Evolutionary conservation across 2,113 vertebrate species (phyloP).

Genomic region (Bubo blakistoni): DNA sequence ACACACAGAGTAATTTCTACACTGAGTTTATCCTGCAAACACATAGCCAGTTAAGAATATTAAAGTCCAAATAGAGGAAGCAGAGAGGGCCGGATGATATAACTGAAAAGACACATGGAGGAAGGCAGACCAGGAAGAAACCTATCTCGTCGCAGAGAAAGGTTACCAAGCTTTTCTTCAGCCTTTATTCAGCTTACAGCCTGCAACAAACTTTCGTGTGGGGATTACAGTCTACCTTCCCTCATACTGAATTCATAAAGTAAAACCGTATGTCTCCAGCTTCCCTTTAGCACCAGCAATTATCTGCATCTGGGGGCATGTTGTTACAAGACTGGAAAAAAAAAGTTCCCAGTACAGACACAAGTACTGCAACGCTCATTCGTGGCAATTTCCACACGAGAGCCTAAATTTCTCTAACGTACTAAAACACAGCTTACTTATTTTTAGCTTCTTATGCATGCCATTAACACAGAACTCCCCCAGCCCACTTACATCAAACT

Average conservation of each 20-base stretch:
- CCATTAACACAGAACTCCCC: background rate
- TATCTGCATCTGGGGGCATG: background rate
- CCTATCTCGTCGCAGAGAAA: accelerated
- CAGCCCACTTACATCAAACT: background rate
- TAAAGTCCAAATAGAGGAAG: background rate
- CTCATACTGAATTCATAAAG: background rate
- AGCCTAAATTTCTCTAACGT: background rate
- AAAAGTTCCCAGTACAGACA: background rate
- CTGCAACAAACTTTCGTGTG: background rate
- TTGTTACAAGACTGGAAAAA: background rate
- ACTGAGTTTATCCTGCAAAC: background rate
- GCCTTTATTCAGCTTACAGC: background rate
- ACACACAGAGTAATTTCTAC: background rate
- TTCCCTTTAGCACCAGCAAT: background rate
- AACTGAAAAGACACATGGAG: background rate
- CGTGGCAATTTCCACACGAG: background rate
- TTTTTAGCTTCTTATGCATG: background rate
- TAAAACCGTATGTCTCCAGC: background rate
- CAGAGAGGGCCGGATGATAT: background rate
- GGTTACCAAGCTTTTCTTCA: background rate
- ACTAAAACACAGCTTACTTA: background rate
- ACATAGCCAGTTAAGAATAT: background rate
- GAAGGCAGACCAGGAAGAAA: background rate
- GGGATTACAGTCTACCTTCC: background rate
- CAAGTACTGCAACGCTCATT: accelerated